Percentiles rank a stretch among this genome's conserved stretches.
These are phyloP conservation scores for Neodiprion lecontei DNA, from an alignment of 1,140 invertebrate species.

Conservation along the genomic window DNA sequence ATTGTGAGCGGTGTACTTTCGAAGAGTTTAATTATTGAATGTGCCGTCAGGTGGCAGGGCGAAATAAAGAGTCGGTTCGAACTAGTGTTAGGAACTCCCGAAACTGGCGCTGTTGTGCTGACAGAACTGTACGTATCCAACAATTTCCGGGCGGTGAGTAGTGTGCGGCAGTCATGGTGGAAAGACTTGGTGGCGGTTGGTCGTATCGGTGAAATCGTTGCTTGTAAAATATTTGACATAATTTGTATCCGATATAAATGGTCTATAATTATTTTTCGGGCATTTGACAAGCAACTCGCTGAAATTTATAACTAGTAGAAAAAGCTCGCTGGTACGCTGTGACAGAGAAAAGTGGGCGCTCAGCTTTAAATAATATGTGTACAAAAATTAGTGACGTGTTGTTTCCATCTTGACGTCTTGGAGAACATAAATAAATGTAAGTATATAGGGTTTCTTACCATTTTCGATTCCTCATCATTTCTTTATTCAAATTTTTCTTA, in stretches of 20 bases:
- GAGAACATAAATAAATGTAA: constrained; percentile 43
- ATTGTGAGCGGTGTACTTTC: too few species aligned
- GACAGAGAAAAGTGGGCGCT: too few species aligned
- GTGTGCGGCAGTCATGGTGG: background rate
- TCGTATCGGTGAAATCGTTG: background rate
- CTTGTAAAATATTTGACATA: constrained; percentile 3
- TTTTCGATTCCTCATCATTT: background rate
- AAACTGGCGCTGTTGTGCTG: too few species aligned
- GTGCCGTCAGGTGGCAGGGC: too few species aligned
- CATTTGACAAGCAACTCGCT: background rate
- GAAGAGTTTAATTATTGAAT: too few species aligned
- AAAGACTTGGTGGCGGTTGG: background rate
- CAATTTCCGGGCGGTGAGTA: background rate
- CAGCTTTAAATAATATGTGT: constrained; percentile 23
- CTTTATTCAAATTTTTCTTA: background rate
- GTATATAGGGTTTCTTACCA: constrained; percentile 20
- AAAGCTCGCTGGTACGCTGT: background rate
- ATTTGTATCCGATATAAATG: background rate
- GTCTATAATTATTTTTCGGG: background rate
- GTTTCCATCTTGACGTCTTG: constrained; percentile 46
- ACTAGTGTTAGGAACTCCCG: too few species aligned
- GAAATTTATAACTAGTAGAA: background rate
- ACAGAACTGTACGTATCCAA: background rate
- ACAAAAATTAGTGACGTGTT: constrained; percentile 42
- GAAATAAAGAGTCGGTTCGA: too few species aligned